Base-by-base conservation (phyloP, 2,113 vertebrate species). In the Menidia beryllina region DNA sequence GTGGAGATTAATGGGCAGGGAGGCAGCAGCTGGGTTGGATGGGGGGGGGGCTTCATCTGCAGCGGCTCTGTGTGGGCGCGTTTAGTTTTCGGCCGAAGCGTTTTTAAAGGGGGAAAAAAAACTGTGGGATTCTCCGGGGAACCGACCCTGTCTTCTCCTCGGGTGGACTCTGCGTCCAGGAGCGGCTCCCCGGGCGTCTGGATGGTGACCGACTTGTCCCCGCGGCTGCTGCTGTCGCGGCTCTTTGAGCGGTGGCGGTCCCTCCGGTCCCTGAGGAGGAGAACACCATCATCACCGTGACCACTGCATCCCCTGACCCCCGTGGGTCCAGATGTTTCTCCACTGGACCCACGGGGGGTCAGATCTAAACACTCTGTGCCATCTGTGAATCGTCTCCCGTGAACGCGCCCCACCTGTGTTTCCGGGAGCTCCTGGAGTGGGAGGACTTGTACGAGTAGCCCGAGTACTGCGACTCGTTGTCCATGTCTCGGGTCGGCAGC, bases 131-230 rank as follows among this genome's bases (percentile, higher is more conserved):
- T 34, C 7, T 8, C 2, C 20, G 34, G 14, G 25, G 2, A 0
- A 70, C 91, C 74, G 75, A 98, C 97, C 93, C 96, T 72, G 20
- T 98, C 97, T 0, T 98, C 97, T 59, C 96, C 97, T 0, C 97
- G 91, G 0, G 97, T 98, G 0, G 96, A 97, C 83, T 98, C 97
- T 0, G 96, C 96, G 69, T 98, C 97, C 74, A 98, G 85, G 79
- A 98, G 87, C 0, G 97, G 96, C 60, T 98, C 97, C 7, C 96
- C 96, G 0, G 97, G 97, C 0, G 96, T 97, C 89, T 99, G 97
- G 86, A 99, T 99, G 0, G 97, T 98, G 66, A 99, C 97, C 0
- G 97, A 99, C 64, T 98, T 99, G 88, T 98, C 97, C 36, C 93
- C 96, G 0, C 96, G 95, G 57, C 95, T 94, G 81, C 94, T 95